Evolutionary conservation across 2,113 vertebrate genomes (phyloP).

Genomic region (Mobula birostris): DNA sequence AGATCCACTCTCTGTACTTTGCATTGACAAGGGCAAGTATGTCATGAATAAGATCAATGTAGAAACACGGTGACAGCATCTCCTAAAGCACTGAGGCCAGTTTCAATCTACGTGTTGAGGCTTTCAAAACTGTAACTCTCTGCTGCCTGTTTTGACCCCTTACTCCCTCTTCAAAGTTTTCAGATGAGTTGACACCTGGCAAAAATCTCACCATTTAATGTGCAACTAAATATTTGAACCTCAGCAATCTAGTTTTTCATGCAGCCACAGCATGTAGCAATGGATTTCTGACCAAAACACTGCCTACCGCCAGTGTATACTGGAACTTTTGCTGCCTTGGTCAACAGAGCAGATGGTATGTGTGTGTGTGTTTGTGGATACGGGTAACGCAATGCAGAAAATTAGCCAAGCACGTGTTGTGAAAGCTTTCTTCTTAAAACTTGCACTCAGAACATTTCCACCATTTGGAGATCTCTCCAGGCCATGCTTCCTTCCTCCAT

Average conservation of each 20-base stretch:
- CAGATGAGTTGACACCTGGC: neutral
- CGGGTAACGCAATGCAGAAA: neutral
- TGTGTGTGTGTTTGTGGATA: neutral
- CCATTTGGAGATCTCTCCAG: neutral
- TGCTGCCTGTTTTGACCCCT: neutral
- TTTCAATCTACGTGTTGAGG: neutral
- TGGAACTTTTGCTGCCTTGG: neutral
- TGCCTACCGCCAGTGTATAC: neutral
- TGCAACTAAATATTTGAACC: neutral
- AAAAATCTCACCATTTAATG: neutral
- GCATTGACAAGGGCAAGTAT: neutral
- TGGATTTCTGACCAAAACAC: neutral
- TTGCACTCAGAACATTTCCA: neutral
- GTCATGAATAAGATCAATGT: no score
- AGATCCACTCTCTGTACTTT: neutral
- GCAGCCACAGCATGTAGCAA: neutral
- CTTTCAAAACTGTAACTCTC: neutral
- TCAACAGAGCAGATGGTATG: neutral
- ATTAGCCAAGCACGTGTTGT: no score
- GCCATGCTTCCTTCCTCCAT: neutral
- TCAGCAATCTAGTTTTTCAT: neutral
- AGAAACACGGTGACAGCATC: neutral
- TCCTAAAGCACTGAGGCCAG: neutral
- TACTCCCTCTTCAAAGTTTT: neutral
- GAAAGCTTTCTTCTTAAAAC: neutral